phyloP scores from a whole-genome alignment of 1,140 invertebrate genomes.

The Cryptotermes secundus region DNA sequence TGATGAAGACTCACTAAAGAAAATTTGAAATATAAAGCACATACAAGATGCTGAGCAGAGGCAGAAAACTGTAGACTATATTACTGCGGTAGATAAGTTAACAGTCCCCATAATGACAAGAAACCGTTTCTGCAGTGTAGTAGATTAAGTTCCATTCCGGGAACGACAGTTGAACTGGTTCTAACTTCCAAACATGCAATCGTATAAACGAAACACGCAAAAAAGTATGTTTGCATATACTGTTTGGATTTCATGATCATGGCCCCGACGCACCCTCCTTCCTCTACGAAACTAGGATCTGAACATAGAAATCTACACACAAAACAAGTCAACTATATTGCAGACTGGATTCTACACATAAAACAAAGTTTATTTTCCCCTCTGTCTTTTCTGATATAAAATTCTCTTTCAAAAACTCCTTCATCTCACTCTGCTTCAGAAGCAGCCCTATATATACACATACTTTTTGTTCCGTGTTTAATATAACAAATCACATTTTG shows the following conservation, averaged over 20 bases:
- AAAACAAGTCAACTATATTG: neutral
- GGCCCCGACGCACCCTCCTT: neutral
- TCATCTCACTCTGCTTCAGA: neutral
- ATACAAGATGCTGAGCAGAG: too few relatives aligned
- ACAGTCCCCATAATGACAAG: too few relatives aligned
- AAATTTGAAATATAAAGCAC: too few relatives aligned
- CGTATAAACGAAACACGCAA: neutral
- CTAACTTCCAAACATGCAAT: slow-evolving; percentile 2
- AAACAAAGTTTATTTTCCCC: neutral
- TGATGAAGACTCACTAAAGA: too few relatives aligned
- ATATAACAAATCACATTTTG: slow-evolving; percentile 11
- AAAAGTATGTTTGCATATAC: neutral
- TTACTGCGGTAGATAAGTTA: too few relatives aligned
- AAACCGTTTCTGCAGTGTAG: neutral
- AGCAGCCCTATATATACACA: too few relatives aligned
- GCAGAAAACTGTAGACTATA: too few relatives aligned
- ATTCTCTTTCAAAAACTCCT: neutral
- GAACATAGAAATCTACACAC: neutral
- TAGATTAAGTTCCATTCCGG: neutral
- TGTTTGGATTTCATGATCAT: neutral
- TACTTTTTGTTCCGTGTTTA: neutral
- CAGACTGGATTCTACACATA: neutral
- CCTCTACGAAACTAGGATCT: neutral
- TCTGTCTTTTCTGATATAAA: neutral
- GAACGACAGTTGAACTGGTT: neutral